Percentiles rank a stretch among this genome's conserved stretches.
phyloP scores from a whole-genome alignment of 2,797 vertebrate species.

The Schizothorax lantsangensis region DNA sequence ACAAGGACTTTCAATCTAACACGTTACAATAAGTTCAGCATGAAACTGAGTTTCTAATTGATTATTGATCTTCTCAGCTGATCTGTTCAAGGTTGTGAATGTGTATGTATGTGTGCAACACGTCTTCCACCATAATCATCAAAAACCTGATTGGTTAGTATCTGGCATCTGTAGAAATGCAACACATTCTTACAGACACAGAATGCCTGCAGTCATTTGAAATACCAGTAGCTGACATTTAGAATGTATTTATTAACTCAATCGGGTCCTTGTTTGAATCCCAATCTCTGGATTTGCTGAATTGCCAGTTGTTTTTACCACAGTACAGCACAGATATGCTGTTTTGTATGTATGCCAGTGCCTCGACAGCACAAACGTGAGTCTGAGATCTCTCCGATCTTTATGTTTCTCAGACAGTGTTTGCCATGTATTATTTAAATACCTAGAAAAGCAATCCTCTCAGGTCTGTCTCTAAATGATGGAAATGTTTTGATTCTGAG shows the following conservation, averaged over 20 bases:
- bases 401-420: constrained; percentile 9
- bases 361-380: not conserved
- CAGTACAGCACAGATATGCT: constrained; percentile 13
- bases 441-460: not conserved
- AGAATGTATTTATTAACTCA: not conserved
- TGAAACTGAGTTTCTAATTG: not conserved
- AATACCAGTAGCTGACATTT: constrained; percentile 28
- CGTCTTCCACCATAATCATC: too few relatives aligned
- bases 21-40: not conserved
- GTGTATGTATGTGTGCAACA: not conserved
- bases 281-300: constrained; percentile 17
- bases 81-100: not conserved
- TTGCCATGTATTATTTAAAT: constrained; percentile 24
- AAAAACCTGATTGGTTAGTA: not conserved
- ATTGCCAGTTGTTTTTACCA: constrained; percentile 3
- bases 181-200: not conserved
- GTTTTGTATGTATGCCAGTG: not conserved
- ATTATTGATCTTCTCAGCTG: constrained; percentile 39
- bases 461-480: not conserved
- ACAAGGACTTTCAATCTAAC: not conserved
- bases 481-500: constrained; percentile 15
- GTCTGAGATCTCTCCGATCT: not conserved
- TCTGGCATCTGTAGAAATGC: not conserved
- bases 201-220: not conserved
- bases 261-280: constrained; percentile 18